Base-by-base conservation (phyloP, 1,140 invertebrate species). In the Lepidurus packardi region DNA sequence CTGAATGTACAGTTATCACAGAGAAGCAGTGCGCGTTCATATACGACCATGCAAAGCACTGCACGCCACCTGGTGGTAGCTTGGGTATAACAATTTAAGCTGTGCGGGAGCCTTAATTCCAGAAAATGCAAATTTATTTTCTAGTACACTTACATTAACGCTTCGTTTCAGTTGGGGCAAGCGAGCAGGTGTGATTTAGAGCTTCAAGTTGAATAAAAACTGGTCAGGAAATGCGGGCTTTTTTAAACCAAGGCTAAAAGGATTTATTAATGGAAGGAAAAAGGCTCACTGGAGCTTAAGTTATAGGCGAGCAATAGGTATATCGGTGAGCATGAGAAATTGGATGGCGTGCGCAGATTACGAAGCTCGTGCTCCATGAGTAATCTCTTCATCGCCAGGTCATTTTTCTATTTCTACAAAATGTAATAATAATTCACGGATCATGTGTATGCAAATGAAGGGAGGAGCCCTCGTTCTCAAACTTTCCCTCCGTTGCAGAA, bases 361-460 rank as follows among this genome's bases (percentile, higher is more conserved):
- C 34, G 53, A 65, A 65, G 53, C 53, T 65, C 53, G 53, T 65
- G 53, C 53, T 13, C 53, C 53, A 65, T 5, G 53, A 65, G 8
- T 34, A 65, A 65, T 65, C 53, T 65, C 53, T 65, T 65, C 53
- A 65, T 65, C 53, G 53, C 53, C 53, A 21, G 21, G 53, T 21
- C 21, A 65, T 65, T 65, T 21, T n/a, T 7, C 21, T 65, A n/a
- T 65, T 65, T 65, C 53, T 9, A 65, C 45, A 13, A 65, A 65
- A 65, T 21, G 53, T 65, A 34, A 3, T 34, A 34, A 34, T 34
- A 34, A 34, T 65, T 21, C 16, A 65, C 16, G 13, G 53, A 65
- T 9, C 53, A 21, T 65, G 53, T 65, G 13, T 65, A 65, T 65
- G 53, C 53, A 65, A 65, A 65, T 65, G 53, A 65, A 65, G 53